Evolutionary conservation across 2,888 invertebrate species (phyloP).

Genomic region (Stenchaetothrips biformis): DNA sequence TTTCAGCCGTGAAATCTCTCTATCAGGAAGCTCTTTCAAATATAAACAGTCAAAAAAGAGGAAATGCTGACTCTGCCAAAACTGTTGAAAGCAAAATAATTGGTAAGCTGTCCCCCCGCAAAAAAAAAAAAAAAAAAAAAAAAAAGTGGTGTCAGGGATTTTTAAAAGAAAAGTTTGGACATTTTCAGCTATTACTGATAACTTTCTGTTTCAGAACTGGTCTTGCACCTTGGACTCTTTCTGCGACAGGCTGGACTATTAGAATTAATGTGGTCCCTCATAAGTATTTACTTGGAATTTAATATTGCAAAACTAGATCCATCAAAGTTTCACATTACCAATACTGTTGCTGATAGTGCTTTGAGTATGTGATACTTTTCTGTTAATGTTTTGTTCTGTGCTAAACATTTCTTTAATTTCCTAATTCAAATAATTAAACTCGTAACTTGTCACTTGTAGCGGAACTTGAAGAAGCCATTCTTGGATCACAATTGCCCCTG

Average conservation of each 20-base stretch:
- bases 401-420: neutral
- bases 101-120: conserved; percentile 39
- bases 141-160: neutral
- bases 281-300: conserved; percentile 63
- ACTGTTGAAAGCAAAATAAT: conserved; percentile 35
- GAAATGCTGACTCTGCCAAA: neutral
- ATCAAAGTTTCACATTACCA: conserved; percentile 40
- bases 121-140: neutral
- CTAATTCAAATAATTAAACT: neutral
- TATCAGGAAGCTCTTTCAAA: conserved; percentile 44
- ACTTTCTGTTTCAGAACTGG: conserved; percentile 41
- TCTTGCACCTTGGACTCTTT: conserved; percentile 55
- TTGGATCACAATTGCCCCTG: conserved; percentile 62
- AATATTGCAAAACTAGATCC: conserved; percentile 52
- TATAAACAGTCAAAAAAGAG: conserved; percentile 12
- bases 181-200: conserved; percentile 2
- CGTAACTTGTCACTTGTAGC: conserved; percentile 43
- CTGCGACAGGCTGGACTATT: conserved; percentile 66
- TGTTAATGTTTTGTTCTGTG: neutral
- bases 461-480: conserved; percentile 58
- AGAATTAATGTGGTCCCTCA: conserved; percentile 68
- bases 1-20: conserved; percentile 54
- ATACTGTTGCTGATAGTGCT: conserved; percentile 48
- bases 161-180: neutral
- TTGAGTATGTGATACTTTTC: conserved; percentile 41